Percentiles rank a stretch among this genome's conserved stretches.
These are phyloP conservation scores for Ophiodon elongatus DNA, from an alignment of 2,113 vertebrate species.

Conservation along the genomic window DNA sequence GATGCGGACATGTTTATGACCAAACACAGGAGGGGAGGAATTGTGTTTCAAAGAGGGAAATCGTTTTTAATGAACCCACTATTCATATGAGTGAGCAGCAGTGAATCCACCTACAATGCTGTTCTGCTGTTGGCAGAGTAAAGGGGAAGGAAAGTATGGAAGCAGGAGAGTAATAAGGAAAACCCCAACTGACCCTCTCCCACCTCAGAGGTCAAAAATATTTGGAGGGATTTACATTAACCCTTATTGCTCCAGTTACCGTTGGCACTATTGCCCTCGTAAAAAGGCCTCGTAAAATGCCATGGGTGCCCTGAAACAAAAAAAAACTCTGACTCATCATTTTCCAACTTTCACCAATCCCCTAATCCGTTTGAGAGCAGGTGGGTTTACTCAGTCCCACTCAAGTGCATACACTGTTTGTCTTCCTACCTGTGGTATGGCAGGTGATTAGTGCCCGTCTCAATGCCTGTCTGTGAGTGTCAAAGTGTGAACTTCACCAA, in stretches of 20 bases:
- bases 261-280: constrained; percentile 43
- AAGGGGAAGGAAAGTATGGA: constrained; percentile 14
- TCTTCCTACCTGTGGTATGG: background rate
- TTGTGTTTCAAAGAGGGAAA: constrained; percentile 25
- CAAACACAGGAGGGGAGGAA: constrained; percentile 35
- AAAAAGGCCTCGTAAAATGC: constrained; percentile 59
- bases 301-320: constrained; percentile 61
- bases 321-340: constrained; percentile 60
- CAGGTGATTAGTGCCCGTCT: constrained; percentile 21
- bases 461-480: constrained; percentile 1
- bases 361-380: constrained; percentile 65
- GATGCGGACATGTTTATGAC: constrained; percentile 47
- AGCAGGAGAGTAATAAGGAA: constrained; percentile 13
- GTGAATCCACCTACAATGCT: constrained; percentile 25
- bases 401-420: constrained; percentile 7
- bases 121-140: constrained; percentile 32
- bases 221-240: constrained; percentile 75
- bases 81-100: constrained; percentile 18
- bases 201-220: constrained; percentile 69
- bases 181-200: constrained; percentile 16
- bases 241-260: constrained; percentile 66
- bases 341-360: constrained; percentile 11
- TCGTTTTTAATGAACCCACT: constrained; percentile 45
- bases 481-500: constrained; percentile 14
- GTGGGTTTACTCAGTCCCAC: constrained; percentile 43